A percentile compares a stretch with the other conserved stretches of the same genome.
Evolutionary conservation across 2,797 vertebrate genomes (phyloP).

Genomic region (Pseudotriccus pelzelni): DNA sequence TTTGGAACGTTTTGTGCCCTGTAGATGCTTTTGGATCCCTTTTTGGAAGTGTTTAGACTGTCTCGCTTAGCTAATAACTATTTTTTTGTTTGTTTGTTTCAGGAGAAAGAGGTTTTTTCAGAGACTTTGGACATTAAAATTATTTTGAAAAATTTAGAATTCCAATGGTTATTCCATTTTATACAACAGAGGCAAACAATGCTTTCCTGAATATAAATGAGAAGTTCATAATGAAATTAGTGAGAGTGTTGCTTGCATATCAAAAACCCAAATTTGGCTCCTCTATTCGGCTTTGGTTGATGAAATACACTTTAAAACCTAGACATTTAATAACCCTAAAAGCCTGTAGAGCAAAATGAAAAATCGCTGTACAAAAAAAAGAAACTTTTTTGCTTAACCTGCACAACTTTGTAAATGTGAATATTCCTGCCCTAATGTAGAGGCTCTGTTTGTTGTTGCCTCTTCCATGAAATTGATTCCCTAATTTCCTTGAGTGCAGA

Average conservation of each 20-base stretch:
- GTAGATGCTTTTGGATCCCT: neutral
- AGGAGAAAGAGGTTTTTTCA: neutral
- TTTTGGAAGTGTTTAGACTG: neutral
- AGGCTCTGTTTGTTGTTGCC: neutral
- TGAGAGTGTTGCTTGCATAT: neutral
- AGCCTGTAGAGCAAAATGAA: constrained; percentile 38
- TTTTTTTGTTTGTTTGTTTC: no score
- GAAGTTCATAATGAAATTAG: constrained; percentile 15
- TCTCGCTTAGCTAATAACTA: neutral
- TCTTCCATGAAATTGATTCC: constrained; percentile 7
- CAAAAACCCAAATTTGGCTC: neutral
- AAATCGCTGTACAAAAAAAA: neutral
- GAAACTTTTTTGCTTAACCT: constrained; percentile 46
- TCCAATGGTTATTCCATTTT: neutral
- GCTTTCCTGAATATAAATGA: neutral
- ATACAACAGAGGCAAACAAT: neutral
- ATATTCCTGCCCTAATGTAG: neutral
- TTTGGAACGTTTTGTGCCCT: neutral
- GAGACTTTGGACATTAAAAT: neutral
- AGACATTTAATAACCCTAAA: constrained; percentile 59
- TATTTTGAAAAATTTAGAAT: neutral
- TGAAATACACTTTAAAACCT: constrained; percentile 19
- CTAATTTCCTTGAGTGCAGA: constrained; percentile 48
- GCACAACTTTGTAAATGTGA: neutral
- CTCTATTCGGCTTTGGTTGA: neutral